Percentiles rank a stretch among this genome's conserved stretches.
These are phyloP conservation scores for Heliconius ethilla DNA, from an alignment of 2,888 invertebrate genomes.

Conservation along the genomic window DNA sequence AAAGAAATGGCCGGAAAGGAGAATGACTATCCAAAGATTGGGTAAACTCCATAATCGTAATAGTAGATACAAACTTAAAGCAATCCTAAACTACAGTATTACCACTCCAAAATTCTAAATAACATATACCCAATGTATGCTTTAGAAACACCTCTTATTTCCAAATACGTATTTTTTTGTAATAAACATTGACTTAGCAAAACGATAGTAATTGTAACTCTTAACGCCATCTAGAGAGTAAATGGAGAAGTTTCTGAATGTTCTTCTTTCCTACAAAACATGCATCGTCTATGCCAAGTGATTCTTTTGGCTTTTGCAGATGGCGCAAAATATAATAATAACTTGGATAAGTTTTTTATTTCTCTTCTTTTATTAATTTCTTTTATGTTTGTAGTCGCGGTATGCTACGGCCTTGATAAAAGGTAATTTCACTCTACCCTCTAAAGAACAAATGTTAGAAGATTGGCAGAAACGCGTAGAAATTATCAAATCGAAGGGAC, in stretches of 20 bases:
- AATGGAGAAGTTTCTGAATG: background rate
- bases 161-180: background rate
- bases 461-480: slow-evolving; percentile 66
- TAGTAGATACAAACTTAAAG: background rate
- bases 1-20: too few relatives aligned
- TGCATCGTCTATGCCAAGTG: background rate
- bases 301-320: background rate
- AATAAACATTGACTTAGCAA: background rate
- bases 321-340: background rate
- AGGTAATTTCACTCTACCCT: slow-evolving; percentile 69
- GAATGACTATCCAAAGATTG: background rate
- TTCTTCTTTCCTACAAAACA: background rate
- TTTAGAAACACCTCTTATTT: background rate
- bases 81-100: background rate
- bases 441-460: slow-evolving; percentile 66
- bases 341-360: background rate
- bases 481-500: slow-evolving; percentile 55
- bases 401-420: slow-evolving; percentile 67
- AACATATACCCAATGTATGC: background rate
- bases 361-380: too few relatives aligned
- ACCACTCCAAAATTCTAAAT: background rate
- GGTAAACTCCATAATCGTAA: background rate
- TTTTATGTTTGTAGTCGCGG: slow-evolving; percentile 59
- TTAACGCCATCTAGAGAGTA: slow-evolving; percentile 1
- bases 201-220: background rate